Evolutionary conservation across 2,888 invertebrate genomes (phyloP), one percentile per base, ranked within the genome.

Genomic region (Epiblema foenella): DNA sequence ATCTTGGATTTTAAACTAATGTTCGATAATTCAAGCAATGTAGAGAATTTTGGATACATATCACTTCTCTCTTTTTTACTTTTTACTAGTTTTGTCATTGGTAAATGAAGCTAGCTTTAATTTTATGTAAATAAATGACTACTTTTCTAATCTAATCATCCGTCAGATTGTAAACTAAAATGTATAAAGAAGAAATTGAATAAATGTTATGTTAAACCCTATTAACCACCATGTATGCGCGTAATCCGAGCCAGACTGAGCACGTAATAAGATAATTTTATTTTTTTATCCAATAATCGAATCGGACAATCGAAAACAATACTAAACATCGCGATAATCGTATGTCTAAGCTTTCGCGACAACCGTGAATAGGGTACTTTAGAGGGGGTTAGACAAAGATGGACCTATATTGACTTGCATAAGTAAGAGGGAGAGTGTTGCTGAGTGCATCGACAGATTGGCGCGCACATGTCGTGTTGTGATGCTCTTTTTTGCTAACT

Each of bases 391-490:
- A 42, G 83, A 85, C 60, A 52, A 85, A 74, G 85, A 84, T 8
- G 73, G 74, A 12, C 15, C 62, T 77, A 80, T 68, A 10, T 9
- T 9, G 2, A 5, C n/a, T 7, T 33, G 12, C 2, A 15, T 15
- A 12, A 7, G 82, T 73, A 71, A 57, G 84, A 86, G 54, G 33
- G 85, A 74, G 88, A 88, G 0, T 72, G 74, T 9, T 37, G 74
- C 79, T 77, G 79, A 83, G 84, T 85, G 86, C 86, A 87, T 85
- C 92, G 93, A 93, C 93, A 93, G 93, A 93, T 93, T 93, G 93
- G 85, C 88, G 89, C 89, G 89, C 93, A 93, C 93, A 93, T 93
- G 93, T 90, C 90, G 89, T 84, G 89, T 85, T 85, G 86, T 88
- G 92, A 90, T 93, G 93, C 86, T 90, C 93, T 93, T 93, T 60